A percentile compares a stretch with the other conserved stretches of the same genome.
phyloP scores from a whole-genome alignment of 1,140 invertebrate genomes.

The Drosophila simulans region DNA sequence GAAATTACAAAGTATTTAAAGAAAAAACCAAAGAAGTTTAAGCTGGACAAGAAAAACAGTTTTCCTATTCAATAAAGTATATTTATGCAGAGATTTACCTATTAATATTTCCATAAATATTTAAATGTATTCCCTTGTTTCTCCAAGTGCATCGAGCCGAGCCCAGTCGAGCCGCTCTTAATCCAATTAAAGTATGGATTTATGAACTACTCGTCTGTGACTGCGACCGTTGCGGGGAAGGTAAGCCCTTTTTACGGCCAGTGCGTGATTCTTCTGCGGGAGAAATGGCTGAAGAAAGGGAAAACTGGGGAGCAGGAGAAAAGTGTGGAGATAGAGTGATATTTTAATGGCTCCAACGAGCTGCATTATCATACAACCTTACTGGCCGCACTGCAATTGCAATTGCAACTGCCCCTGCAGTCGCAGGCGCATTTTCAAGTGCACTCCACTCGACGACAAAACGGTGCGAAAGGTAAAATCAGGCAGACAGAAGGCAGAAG shows the following conservation, averaged over 20 bases:
- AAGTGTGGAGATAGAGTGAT: not conserved
- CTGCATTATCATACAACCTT: conserved; percentile 61
- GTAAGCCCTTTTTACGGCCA: conserved; percentile 61
- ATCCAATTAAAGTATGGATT: conserved; percentile 81
- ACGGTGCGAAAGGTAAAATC: conserved; percentile 56
- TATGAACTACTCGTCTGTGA: conserved; percentile 58
- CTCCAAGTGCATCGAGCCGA: conserved; percentile 28
- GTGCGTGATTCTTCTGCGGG: conserved; percentile 47
- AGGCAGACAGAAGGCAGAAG: not conserved
- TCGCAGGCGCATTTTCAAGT: conserved; percentile 60
- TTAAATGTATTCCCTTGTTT: not conserved
- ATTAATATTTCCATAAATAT: not conserved
- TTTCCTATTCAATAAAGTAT: too few relatives aligned
- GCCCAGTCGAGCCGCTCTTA: conserved; percentile 70
- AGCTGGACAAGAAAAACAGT: too few relatives aligned
- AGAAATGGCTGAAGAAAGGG: conserved; percentile 13
- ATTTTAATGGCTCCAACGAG: conserved; percentile 51
- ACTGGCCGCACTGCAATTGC: conserved; percentile 20
- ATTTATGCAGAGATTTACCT: too few relatives aligned
- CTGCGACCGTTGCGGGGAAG: conserved; percentile 21
- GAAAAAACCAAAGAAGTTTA: too few relatives aligned
- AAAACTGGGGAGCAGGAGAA: not conserved
- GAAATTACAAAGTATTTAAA: not conserved
- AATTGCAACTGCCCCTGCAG: conserved; percentile 12
- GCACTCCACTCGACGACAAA: conserved; percentile 62